These are phyloP conservation scores for Tor tambroides DNA, from an alignment of 2,113 vertebrate genomes.

Conservation along the genomic window DNA sequence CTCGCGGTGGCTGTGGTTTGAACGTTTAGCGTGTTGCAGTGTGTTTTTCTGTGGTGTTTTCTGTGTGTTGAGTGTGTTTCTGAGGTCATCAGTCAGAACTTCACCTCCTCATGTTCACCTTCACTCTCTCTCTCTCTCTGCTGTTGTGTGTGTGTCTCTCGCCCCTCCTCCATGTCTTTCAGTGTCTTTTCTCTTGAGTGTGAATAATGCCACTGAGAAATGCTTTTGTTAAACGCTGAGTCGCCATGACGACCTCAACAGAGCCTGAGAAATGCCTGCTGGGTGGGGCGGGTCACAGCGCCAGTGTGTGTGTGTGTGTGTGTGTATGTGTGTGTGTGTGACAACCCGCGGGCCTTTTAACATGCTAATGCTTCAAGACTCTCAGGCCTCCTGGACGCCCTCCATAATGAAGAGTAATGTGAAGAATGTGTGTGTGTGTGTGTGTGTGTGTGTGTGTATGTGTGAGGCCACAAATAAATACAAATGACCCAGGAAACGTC, in stretches of 20 bases:
- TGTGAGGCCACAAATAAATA: constrained; percentile 22
- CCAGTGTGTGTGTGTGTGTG: constrained; percentile 37
- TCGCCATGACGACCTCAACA: constrained; percentile 81
- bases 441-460: constrained; percentile 32
- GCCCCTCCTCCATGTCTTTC: constrained; percentile 33
- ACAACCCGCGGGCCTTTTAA: constrained; percentile 62
- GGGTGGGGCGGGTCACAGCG: constrained; percentile 68
- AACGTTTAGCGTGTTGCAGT: not conserved
- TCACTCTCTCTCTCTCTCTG: constrained; percentile 13
- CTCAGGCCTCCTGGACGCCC: constrained; percentile 57
- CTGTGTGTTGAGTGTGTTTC: not conserved
- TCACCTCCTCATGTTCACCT: not conserved
- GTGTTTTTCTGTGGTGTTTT: not conserved
- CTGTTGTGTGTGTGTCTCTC: constrained; percentile 40
- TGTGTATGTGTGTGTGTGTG: constrained; percentile 35
- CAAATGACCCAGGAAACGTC: constrained; percentile 14
- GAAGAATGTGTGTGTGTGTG: constrained; percentile 60
- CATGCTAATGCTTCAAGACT: constrained; percentile 72
- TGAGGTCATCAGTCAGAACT: constrained; percentile 12
- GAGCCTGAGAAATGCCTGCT: constrained; percentile 81
- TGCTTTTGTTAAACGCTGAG: constrained; percentile 80
- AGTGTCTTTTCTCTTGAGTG: constrained; percentile 53
- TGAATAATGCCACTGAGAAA: constrained; percentile 81
- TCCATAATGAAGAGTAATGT: constrained; percentile 60
- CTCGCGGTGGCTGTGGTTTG: not conserved